Percentiles rank a stretch among this genome's conserved stretches.
Conservation (phyloP, 2,888 invertebrate genomes). For the Himalopsyche anomala region DNA sequence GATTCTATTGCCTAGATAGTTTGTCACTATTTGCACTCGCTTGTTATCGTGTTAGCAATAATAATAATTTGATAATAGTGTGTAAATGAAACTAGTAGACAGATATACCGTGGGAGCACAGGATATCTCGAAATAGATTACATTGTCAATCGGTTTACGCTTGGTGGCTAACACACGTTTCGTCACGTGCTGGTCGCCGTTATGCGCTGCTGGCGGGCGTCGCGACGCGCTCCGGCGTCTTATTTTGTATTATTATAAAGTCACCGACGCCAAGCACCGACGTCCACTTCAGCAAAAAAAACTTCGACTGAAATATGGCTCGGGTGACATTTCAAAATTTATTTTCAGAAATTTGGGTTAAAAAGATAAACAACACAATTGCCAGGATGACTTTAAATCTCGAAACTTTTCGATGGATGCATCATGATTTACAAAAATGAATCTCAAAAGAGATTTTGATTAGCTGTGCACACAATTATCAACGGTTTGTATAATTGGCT, state of each 20-base stretch:
- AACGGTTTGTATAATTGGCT: too few relatives aligned
- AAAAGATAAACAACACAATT: not conserved
- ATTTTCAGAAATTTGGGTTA: slow-evolving; percentile 1
- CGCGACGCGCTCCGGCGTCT: not conserved
- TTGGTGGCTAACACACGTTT: not conserved
- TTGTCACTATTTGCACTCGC: too few relatives aligned
- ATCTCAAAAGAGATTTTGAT: too few relatives aligned
- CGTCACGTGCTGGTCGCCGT: slow-evolving; percentile 22
- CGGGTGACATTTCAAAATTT: not conserved
- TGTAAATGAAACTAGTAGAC: not conserved
- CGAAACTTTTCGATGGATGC: not conserved
- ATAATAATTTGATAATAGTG: not conserved
- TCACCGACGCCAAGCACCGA: slow-evolving; percentile 6
- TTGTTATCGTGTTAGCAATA: too few relatives aligned
- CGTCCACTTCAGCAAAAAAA: not conserved
- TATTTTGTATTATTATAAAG: not conserved
- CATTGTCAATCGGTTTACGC: slow-evolving; percentile 41
- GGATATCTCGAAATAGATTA: slow-evolving; percentile 45
- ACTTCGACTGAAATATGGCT: not conserved
- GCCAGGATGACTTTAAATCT: not conserved
- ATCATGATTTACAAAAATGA: not conserved
- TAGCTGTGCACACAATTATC: too few relatives aligned
- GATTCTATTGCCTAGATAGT: too few relatives aligned
- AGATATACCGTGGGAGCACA: slow-evolving; percentile 8
- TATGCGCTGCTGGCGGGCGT: slow-evolving; percentile 16